phyloP scores from a whole-genome alignment of 53 echinoderm and acorn worm genomes.

The Hippasteria phrygiana region DNA sequence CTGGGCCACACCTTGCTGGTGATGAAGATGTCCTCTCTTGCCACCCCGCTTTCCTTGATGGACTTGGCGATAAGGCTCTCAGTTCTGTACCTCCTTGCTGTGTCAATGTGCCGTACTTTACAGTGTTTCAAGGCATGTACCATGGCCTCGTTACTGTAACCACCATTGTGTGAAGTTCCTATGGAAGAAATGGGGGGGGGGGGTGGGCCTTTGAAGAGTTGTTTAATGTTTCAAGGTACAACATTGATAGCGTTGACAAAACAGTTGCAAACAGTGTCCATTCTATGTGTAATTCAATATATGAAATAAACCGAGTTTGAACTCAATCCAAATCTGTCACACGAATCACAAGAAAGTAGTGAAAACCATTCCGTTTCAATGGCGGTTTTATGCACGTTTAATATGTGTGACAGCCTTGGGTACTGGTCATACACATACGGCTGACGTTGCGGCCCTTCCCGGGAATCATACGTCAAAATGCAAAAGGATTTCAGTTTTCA shows the following conservation, averaged over 20 bases:
- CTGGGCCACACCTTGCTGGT: constrained; percentile 61
- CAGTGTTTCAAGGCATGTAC: constrained; percentile 63
- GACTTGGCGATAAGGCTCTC: constrained; percentile 41
- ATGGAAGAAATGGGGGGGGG: background rate
- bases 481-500: no score
- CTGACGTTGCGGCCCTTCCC: no score
- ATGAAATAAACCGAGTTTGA: no score
- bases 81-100: constrained; percentile 46
- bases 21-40: constrained; percentile 47
- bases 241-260: background rate
- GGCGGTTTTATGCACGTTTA: no score
- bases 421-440: no score
- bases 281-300: no score
- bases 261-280: no score
- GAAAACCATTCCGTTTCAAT: no score
- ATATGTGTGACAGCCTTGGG: no score
- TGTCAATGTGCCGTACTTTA: constrained; percentile 58
- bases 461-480: no score
- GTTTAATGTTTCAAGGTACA: background rate
- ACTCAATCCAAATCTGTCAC: no score
- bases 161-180: constrained; percentile 58
- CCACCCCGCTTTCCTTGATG: constrained; percentile 39
- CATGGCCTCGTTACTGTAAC: constrained; percentile 61
- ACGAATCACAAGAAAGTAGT: no score
- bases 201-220: background rate